Evolutionary conservation across 2,797 vertebrate species (phyloP).

Genomic region (Urosaurus nigricauda): DNA sequence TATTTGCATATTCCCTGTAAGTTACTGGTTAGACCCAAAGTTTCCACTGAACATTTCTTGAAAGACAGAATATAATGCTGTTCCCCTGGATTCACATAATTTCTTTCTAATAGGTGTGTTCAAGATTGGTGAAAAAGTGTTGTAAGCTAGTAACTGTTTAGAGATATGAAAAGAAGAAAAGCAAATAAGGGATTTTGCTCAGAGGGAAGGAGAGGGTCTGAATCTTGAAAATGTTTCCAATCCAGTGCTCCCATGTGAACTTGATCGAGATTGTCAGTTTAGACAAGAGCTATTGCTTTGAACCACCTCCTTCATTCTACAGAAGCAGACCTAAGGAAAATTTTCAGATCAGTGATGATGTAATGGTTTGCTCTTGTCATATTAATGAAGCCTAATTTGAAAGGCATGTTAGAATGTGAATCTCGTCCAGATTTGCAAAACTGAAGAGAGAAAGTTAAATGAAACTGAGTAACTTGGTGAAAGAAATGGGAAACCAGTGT

Average conservation of each 20-base stretch:
- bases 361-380: background rate
- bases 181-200: background rate
- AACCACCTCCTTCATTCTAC: background rate
- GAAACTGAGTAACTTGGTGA: background rate
- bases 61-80: background rate
- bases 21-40: background rate
- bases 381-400: background rate
- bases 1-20: background rate
- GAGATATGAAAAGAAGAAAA: background rate
- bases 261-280: background rate
- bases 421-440: background rate
- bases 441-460: background rate
- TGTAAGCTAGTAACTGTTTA: background rate
- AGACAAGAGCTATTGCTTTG: background rate
- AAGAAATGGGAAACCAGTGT: background rate
- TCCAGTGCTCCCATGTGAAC: background rate
- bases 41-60: background rate
- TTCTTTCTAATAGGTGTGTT: background rate
- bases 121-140: background rate
- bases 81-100: background rate
- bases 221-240: background rate
- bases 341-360: background rate
- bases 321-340: background rate
- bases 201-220: background rate
- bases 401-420: background rate